Conservation (phyloP, 2,113 vertebrate species). For the Amblyopsis rosae region DNA sequence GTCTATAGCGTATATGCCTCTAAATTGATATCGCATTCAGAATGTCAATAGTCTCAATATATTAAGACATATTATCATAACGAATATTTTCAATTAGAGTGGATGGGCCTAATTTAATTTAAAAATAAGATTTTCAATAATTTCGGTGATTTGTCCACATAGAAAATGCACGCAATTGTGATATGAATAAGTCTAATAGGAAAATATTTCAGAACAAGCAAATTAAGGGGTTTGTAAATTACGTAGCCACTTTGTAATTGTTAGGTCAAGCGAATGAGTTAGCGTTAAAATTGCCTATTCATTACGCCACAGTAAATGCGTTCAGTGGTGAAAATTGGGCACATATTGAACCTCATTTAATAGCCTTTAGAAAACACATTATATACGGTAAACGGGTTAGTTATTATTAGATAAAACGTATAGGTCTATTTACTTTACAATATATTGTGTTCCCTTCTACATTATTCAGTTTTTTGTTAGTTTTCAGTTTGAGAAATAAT, state of each 20-base stretch:
- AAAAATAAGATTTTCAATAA: neutral
- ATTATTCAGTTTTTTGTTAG: neutral
- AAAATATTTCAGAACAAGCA: constrained; percentile 31
- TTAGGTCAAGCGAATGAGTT: constrained; percentile 50
- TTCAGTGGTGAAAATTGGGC: constrained; percentile 10
- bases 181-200: neutral
- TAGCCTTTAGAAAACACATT: neutral
- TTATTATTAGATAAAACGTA: neutral
- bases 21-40: too few relatives aligned
- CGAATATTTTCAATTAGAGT: neutral
- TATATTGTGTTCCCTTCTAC: too few relatives aligned
- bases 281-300: constrained; percentile 25
- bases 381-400: neutral
- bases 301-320: constrained; percentile 25
- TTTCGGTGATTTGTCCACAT: neutral
- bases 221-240: constrained; percentile 47
- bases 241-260: constrained; percentile 45
- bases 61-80: neutral
- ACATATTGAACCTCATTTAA: constrained; percentile 8
- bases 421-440: too few relatives aligned
- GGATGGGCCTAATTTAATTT: neutral
- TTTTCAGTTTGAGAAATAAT: neutral
- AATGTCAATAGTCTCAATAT: too few relatives aligned
- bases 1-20: too few relatives aligned
- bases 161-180: neutral